A percentile compares a stretch with the other conserved stretches of the same genome.
Evolutionary conservation across 2,797 vertebrate species (phyloP).

Genomic region (Setipinna tenuifilis): DNA sequence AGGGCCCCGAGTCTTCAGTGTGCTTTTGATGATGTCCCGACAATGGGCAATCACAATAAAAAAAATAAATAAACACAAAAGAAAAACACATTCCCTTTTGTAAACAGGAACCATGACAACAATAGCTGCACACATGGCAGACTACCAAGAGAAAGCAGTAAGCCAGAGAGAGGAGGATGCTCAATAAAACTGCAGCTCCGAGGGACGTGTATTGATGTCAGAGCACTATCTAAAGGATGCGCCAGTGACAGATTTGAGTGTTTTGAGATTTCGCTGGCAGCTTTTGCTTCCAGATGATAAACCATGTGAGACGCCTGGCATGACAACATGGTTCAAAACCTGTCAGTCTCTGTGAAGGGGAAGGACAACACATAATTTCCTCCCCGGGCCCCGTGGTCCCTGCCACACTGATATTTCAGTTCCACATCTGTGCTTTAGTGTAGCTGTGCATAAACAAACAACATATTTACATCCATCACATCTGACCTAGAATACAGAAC

Average conservation of each 20-base stretch:
- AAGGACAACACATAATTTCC: constrained; percentile 5
- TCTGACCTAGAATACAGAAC: not conserved
- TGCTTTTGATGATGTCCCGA: not conserved
- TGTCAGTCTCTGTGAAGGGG: constrained; percentile 9
- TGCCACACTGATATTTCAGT: not conserved
- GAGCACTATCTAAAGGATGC: constrained; percentile 32
- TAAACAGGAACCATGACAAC: not conserved
- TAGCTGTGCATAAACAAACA: not conserved
- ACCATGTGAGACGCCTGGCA: not conserved
- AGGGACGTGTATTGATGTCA: constrained; percentile 46
- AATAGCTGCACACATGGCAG: constrained; percentile 42
- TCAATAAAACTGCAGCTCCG: constrained; percentile 33
- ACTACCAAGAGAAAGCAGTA: constrained; percentile 12
- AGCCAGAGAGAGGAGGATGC: constrained; percentile 1
- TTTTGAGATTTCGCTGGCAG: constrained; percentile 36
- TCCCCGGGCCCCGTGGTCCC: not conserved
- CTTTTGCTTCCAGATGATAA: constrained; percentile 12
- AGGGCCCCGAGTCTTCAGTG: not conserved
- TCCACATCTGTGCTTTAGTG: not conserved
- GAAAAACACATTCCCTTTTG: not conserved
- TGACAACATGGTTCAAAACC: not conserved
- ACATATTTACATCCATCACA: not conserved
- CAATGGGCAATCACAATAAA: not conserved
- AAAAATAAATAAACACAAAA: not conserved
- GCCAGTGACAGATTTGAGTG: constrained; percentile 49